These are phyloP conservation scores for Galleria mellonella DNA, from an alignment of 1,140 invertebrate genomes.

Conservation along the genomic window DNA sequence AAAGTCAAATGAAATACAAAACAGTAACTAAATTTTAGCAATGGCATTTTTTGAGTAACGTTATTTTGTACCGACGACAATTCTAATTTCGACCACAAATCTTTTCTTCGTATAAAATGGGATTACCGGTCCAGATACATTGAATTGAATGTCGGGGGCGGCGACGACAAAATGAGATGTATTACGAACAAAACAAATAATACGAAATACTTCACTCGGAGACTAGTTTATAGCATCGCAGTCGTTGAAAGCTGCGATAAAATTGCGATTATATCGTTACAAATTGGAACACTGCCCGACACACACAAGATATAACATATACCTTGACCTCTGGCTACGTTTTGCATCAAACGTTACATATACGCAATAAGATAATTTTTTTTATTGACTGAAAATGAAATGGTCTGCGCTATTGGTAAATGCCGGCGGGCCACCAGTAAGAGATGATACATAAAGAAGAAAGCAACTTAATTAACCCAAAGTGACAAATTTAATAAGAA, in stretches of 20 bases:
- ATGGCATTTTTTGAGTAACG: too few species aligned
- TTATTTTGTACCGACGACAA: conserved; percentile 9
- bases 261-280: conserved; percentile 30
- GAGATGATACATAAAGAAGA: too few species aligned
- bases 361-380: not conserved
- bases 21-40: too few species aligned
- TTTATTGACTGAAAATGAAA: too few species aligned
- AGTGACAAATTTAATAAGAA: too few species aligned
- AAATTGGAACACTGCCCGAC: conserved; percentile 33
- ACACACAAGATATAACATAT: conserved; percentile 1
- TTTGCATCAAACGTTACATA: not conserved
- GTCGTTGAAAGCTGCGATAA: conserved; percentile 24
- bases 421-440: too few species aligned
- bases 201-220: conserved; percentile 10
- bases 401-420: too few species aligned
- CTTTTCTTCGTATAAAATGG: conserved; percentile 8
- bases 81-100: conserved; percentile 11
- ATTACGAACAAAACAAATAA: conserved; percentile 26
- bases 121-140: conserved; percentile 7
- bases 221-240: conserved; percentile 12
- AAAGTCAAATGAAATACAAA: too few species aligned
- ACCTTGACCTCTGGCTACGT: conserved; percentile 2
- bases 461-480: too few species aligned
- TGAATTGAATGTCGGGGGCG: not conserved
- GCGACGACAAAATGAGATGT: conserved; percentile 21